These are phyloP conservation scores for Diarsia dahlii DNA, from an alignment of 2,888 invertebrate species.

Conservation along the genomic window DNA sequence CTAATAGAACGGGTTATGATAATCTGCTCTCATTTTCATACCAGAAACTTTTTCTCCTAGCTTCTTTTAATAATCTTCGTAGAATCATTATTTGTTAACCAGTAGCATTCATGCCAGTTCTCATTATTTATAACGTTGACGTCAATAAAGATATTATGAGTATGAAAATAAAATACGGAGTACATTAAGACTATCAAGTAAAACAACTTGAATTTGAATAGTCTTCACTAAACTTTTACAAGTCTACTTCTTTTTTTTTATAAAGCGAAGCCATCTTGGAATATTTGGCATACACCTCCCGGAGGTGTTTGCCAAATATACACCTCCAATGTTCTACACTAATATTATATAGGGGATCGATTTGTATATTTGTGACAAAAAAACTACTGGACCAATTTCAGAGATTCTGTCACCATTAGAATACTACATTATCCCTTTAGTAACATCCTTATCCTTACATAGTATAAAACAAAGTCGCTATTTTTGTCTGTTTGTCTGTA, in stretches of 20 bases:
- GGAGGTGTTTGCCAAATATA: no score
- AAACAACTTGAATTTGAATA: neutral
- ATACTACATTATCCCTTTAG: no score
- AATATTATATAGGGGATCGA: no score
- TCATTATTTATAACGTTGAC: conserved; percentile 19
- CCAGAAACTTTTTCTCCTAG: conserved; percentile 49
- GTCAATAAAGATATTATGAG: neutral
- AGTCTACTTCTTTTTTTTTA: neutral
- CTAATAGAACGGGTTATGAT: conserved; percentile 60
- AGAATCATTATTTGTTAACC: conserved; percentile 33
- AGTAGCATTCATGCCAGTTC: conserved; percentile 25
- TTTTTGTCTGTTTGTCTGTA: no score
- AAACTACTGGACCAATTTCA: no score
- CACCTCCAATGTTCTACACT: neutral
- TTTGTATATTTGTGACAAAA: no score
- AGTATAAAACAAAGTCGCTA: no score
- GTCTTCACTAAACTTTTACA: neutral
- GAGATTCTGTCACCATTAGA: no score
- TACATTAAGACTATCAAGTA: neutral
- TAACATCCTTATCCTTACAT: no score
- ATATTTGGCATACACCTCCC: neutral
- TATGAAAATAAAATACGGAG: neutral
- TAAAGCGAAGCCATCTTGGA: neutral
- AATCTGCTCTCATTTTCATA: conserved; percentile 53
- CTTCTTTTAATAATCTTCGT: conserved; percentile 34